phyloP scores from a whole-genome alignment of 35 echinoderm and acorn worm species.

The Nesometra sesokonis region DNA sequence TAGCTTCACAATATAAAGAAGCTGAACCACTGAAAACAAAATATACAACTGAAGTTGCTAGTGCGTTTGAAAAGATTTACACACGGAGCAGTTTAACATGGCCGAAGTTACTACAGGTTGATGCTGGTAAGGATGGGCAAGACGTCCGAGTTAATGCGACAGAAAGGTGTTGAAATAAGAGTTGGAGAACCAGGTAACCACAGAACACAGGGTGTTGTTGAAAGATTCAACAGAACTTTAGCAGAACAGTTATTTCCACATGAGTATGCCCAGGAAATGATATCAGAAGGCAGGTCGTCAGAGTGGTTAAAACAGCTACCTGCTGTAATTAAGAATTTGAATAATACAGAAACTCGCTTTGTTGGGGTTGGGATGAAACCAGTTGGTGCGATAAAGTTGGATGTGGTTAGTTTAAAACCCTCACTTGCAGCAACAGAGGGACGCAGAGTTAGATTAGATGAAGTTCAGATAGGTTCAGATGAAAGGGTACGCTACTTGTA shows the following conservation, averaged over 20 bases:
- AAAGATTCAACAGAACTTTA: slow-evolving; percentile 11
- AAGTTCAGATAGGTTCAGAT: too few relatives aligned
- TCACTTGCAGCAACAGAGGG: too few relatives aligned
- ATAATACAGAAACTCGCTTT: too few relatives aligned
- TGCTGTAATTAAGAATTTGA: too few relatives aligned
- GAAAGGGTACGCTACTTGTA: too few relatives aligned
- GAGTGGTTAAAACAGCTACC: slow-evolving; percentile 14
- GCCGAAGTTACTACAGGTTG: slow-evolving; percentile 16
- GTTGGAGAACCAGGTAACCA: background rate
- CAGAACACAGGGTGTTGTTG: too few relatives aligned
- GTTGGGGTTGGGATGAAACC: too few relatives aligned
- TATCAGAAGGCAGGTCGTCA: background rate
- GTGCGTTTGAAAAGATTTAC: too few relatives aligned
- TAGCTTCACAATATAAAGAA: background rate
- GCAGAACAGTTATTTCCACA: slow-evolving; percentile 1
- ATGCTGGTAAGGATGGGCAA: background rate
- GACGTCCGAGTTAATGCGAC: background rate
- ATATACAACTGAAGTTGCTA: background rate
- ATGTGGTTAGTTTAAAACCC: too few relatives aligned
- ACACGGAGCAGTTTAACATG: background rate
- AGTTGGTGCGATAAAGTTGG: too few relatives aligned
- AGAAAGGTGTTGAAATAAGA: background rate
- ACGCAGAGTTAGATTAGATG: too few relatives aligned
- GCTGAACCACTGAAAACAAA: slow-evolving; percentile 4
- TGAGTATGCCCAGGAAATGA: slow-evolving; percentile 7